A percentile compares a stretch with the other conserved stretches of the same genome.
These are phyloP conservation scores for Autographa gamma DNA, from an alignment of 2,888 invertebrate species.

Conservation along the genomic window DNA sequence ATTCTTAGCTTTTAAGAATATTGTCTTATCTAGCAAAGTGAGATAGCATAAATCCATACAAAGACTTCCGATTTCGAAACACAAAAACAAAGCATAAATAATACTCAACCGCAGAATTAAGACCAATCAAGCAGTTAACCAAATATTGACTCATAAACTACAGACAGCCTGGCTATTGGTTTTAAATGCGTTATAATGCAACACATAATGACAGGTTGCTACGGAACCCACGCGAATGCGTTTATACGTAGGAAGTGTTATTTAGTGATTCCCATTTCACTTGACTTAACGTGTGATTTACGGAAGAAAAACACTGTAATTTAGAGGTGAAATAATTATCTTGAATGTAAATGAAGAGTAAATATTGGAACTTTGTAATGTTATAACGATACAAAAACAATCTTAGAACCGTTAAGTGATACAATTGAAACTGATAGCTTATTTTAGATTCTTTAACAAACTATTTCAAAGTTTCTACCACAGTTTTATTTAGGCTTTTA, in stretches of 20 bases:
- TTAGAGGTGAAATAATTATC: conserved; percentile 21
- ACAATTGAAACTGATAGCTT: no score
- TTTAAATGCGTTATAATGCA: conserved; percentile 33
- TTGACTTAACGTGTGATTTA: conserved; percentile 55
- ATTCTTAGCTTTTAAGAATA: no score
- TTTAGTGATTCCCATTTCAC: conserved; percentile 52
- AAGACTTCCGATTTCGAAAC: background rate
- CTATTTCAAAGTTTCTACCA: no score
- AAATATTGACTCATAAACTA: conserved; percentile 1
- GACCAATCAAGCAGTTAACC: background rate
- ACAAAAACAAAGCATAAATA: background rate
- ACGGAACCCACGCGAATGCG: conserved; percentile 47
- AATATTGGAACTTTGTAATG: no score
- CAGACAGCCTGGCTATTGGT: conserved; percentile 15
- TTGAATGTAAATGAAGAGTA: background rate
- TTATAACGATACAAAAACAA: background rate
- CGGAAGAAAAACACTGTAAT: conserved; percentile 48
- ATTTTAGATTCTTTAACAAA: no score
- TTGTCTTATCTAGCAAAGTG: background rate
- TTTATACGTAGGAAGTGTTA: conserved; percentile 54
- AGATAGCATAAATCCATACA: background rate
- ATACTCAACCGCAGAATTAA: background rate
- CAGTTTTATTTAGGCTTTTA: no score
- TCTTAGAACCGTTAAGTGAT: background rate
- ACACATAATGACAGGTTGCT: conserved; percentile 50